These are phyloP conservation scores for Zaprionus ghesquierei DNA, from an alignment of 1,140 invertebrate species.

Conservation along the genomic window DNA sequence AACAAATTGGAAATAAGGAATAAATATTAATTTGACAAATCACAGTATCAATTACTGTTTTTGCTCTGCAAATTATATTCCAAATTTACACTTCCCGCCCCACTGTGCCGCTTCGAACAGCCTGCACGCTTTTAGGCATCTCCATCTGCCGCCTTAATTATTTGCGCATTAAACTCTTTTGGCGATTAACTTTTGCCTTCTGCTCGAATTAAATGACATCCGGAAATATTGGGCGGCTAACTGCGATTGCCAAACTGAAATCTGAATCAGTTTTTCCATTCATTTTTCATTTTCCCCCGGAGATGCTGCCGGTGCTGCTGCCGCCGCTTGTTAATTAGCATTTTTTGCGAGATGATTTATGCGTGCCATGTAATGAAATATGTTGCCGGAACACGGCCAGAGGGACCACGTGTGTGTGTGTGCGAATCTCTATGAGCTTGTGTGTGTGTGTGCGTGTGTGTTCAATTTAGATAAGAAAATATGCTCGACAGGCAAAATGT, in stretches of 20 bases:
- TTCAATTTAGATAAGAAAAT: conserved; percentile 70
- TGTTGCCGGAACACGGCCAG: conserved; percentile 35
- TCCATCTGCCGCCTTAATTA: conserved; percentile 39
- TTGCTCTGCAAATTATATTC: too few species aligned
- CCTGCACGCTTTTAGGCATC: background rate
- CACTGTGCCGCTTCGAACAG: background rate
- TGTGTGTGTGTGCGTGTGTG: conserved; percentile 25
- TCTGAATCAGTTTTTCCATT: conserved; percentile 5
- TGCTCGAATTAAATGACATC: conserved; percentile 54
- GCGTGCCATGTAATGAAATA: conserved; percentile 55
- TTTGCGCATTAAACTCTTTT: conserved; percentile 66
- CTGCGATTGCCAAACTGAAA: conserved; percentile 5
- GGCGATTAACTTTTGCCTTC: conserved; percentile 57
- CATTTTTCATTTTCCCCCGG: background rate
- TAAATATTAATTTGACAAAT: too few species aligned
- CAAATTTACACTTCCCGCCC: background rate
- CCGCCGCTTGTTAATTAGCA: conserved; percentile 62
- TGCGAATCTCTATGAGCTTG: background rate
- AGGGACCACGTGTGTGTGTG: conserved; percentile 3
- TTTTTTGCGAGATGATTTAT: conserved; percentile 68
- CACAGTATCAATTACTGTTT: too few species aligned
- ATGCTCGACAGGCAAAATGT: conserved; percentile 60
- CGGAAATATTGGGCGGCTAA: conserved; percentile 3
- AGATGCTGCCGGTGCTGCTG: background rate
- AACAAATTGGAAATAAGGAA: too few species aligned